Conservation (phyloP, 2,797 vertebrate species). For the Echiichthys vipera region DNA sequence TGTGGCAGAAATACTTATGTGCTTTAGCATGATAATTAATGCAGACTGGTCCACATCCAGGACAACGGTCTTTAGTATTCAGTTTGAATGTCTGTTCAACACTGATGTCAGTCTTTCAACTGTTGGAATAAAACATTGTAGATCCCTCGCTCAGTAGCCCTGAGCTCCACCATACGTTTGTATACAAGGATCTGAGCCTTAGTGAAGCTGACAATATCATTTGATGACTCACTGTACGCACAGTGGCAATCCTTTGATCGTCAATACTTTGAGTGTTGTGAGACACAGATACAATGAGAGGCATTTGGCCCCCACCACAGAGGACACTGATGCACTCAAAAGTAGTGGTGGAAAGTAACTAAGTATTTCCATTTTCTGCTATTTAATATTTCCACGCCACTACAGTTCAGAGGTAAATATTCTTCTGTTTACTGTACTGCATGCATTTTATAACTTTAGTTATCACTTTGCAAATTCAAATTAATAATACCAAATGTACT, state of each 20-base stretch:
- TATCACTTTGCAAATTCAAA: not conserved
- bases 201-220: slow-evolving; percentile 64
- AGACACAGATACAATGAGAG: slow-evolving; percentile 37
- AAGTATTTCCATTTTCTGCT: not conserved
- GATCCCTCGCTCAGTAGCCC: slow-evolving; percentile 29
- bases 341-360: not conserved
- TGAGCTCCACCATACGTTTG: slow-evolving; percentile 54
- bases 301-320: slow-evolving; percentile 47
- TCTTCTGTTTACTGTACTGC: not conserved
- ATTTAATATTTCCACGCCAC: no score
- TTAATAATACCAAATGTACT: not conserved
- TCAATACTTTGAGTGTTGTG: slow-evolving; percentile 60
- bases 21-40: slow-evolving; percentile 9
- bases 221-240: slow-evolving; percentile 62
- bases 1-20: slow-evolving; percentile 6
- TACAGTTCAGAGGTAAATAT: not conserved
- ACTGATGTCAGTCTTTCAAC: slow-evolving; percentile 42
- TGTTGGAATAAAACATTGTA: slow-evolving; percentile 43
- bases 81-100: slow-evolving; percentile 44
- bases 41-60: not conserved
- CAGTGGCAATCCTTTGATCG: slow-evolving; percentile 73
- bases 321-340: slow-evolving; percentile 38
- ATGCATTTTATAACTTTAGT: not conserved
- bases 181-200: slow-evolving; percentile 57
- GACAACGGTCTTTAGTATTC: slow-evolving; percentile 37